Base-by-base conservation (phyloP, 1,140 invertebrate species). In the Drosophila truncata region DNA sequence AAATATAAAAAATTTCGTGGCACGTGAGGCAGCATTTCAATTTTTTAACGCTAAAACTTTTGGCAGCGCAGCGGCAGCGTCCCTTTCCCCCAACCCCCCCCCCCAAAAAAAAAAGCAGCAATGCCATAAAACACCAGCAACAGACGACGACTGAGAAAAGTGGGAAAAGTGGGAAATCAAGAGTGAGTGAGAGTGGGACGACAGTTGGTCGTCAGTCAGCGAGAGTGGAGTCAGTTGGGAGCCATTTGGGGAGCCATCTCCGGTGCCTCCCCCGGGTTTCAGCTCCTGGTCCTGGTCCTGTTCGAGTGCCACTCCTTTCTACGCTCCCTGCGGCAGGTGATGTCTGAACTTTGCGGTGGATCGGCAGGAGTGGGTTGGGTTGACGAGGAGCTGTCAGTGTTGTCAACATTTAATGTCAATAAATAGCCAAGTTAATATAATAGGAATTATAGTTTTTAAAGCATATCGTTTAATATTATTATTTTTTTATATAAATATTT, bases 21-120 rank as follows among this genome's bases (percentile, higher is more conserved):
- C 84, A 90, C 85, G 85, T 90, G 85, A 90, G 85, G 86, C 61
- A 82, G 86, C 85, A 90, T 90, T 90, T 90, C 85, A 90, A 90
- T 90, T 90, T 90, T 90, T 90, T 83, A 90, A 61, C 75, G 65
- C 52, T 80, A 87, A 88, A 87, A 87, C 49, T 88, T 78, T 87
- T 88, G 63, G 77, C 80, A 69, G 64, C 9, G 60, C 59, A 31
- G 50, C 57, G 29, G 37, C 46, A n/a, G 63, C 23, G 10, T 47
- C 31, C 11, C 41, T 20, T 33, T 54, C 44, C 20, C n/a, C 44
- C 7, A 39, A 16, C n/a, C n/a, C n/a, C n/a, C n/a, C n/a, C n/a
- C n/a, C n/a, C n/a, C n/a, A n/a, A n/a, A n/a, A n/a, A n/a, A n/a
- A n/a, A n/a, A n/a, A n/a, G n/a, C n/a, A n/a, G n/a, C n/a, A n/a